Base-by-base conservation (phyloP, 2,797 vertebrate genomes). In the Adrianichthys oophorus region DNA sequence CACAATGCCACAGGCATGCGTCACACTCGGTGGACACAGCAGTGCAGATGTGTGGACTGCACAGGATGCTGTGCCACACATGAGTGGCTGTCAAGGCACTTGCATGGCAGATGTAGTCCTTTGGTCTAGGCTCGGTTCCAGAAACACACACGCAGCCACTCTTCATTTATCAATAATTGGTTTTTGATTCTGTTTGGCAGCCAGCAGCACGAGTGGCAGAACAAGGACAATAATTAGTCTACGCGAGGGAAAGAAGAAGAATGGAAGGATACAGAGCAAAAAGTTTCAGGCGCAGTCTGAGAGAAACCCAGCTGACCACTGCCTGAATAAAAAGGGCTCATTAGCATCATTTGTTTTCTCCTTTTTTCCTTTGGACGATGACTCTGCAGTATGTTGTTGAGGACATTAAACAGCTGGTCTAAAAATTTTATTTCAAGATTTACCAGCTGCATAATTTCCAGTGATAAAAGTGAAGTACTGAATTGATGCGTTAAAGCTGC, bases 171-270 rank as follows among this genome's bases (percentile, higher is more conserved):
- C 82, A 88, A 84, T 87, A 86, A 87, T 87, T 84, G 82, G 41
- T 80, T 86, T 88, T 88, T 86, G 82, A 87, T 86, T 88, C 78
- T 73, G 70, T 80, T 86, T 84, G 84, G 86, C 84, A 86, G 78
- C 59, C 62, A 78, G 68, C 68, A 79, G 76, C 63, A 52, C 46
- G 46, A 78, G 60, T 15, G 50, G 69, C 74, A 80, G 73, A 85
- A 85, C 82, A 79, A 76, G 45, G 52, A 62, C 79, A 81, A 80
- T 83, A 84, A 85, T 85, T 70, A 83, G 77, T 77, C 73, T 74
- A 76, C 80, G 78, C 66, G 75, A 83, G 78, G 70, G 65, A 72
- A 74, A 54, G 70, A 61, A 59, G 51, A 50, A 49, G 70, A 60
- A 66, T 24, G 48, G 63, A 37, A 51, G 16, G 59, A 68, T 70